Base-by-base conservation (phyloP, 2,113 vertebrate species). In the Xyliphius kryptos region DNA sequence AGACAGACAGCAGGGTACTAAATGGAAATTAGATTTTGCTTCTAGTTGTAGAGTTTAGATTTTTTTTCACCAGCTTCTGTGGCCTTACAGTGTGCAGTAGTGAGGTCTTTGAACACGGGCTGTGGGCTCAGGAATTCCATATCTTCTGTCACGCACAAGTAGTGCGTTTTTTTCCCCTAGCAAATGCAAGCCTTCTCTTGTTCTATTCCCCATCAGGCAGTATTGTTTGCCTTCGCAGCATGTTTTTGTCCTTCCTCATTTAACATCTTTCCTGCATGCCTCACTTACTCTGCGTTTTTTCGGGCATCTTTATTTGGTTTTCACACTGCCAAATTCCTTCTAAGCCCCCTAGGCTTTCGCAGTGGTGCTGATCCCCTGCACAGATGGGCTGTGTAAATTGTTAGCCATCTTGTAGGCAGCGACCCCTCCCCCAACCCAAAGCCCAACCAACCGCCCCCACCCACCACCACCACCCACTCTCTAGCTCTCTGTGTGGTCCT, bases 401-500 rank as follows among this genome's bases (percentile, higher is more conserved):
- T 91, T 89, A 89, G 90, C 89, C 88, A 91, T 91, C 91, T 92
- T 90, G 90, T 84, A 90, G 85, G 78, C 82, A 72, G 80, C 79
- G 79, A 80, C 82, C 82, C 82, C 46, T 26, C 81, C 82, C 83
- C 78, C 80, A n/a, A n/a, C n/a, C n/a, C n/a, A n/a, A n/a, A n/a
- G n/a, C n/a, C n/a, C n/a, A n/a, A n/a, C n/a, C n/a, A n/a, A n/a
- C n/a, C n/a, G n/a, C n/a, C n/a, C n/a, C n/a, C n/a, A n/a, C n/a
- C n/a, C n/a, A n/a, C n/a, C n/a, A n/a, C n/a, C n/a, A n/a, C n/a
- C n/a, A n/a, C n/a, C n/a, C n/a, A n/a, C n/a, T n/a, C n/a, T 80
- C 76, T 61, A 11, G 79, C 92, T 90, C 87, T 87, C 81, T 95
- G 94, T 94, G 93, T 95, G 94, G 93, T 94, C 93, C 87, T 86